phyloP scores from a whole-genome alignment of 2,888 invertebrate species.

The Resseliella maxima region DNA sequence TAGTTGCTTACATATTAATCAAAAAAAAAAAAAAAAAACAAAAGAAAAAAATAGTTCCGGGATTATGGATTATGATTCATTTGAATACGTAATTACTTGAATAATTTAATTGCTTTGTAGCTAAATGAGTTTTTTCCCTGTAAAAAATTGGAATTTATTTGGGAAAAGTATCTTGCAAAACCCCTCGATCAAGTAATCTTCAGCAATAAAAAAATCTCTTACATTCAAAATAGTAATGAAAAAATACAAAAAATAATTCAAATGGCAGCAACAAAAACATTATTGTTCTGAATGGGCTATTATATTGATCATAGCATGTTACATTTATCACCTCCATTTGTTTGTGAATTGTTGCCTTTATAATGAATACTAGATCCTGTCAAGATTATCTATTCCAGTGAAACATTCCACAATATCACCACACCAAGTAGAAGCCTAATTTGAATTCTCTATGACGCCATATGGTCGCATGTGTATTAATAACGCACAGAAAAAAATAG shows the following conservation, averaged over 20 bases:
- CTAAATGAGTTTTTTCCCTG: background rate
- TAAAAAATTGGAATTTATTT: constrained; percentile 20
- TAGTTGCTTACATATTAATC: background rate
- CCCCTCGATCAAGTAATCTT: background rate
- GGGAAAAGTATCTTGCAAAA: background rate
- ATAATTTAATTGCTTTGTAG: background rate
- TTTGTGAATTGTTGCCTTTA: constrained; percentile 15
- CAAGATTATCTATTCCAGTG: constrained; percentile 41
- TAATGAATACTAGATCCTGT: constrained; percentile 49
- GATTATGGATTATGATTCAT: background rate
- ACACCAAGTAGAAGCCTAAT: background rate
- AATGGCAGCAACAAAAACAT: background rate
- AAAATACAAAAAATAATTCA: background rate
- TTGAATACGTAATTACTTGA: background rate
- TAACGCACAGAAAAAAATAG: constrained; percentile 20
- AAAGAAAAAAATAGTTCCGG: background rate
- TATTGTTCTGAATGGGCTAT: constrained; percentile 9
- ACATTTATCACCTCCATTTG: constrained; percentile 48
- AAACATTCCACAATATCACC: constrained; percentile 22
- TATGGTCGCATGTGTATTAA: constrained; percentile 54
- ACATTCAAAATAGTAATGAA: background rate
- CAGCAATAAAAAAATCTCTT: background rate
- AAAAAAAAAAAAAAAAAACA: too few relatives aligned
- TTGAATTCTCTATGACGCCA: constrained; percentile 7
- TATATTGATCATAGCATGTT: constrained; percentile 19